Base-by-base conservation (phyloP, 2,113 vertebrate species). In the Butorides virescens region DNA sequence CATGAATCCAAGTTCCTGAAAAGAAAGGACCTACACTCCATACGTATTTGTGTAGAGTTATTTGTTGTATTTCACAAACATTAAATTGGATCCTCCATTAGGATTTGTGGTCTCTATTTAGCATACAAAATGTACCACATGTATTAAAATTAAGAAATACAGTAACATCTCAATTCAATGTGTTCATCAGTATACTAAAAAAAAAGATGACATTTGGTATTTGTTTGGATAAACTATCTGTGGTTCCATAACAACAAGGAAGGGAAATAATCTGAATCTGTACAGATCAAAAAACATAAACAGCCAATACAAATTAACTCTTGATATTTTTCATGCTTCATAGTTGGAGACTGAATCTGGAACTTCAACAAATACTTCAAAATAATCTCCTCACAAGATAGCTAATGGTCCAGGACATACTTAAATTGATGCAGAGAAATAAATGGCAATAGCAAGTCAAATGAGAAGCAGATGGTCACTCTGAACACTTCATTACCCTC, bases 401-500 rank as follows among this genome's bases (percentile, higher is more conserved):
- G 61, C 29, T 94, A 97, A 92, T 91, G 68, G 47, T 42, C 68
- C 88, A 94, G 72, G 86, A 84, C 79, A 68, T 56, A 92, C 63
- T 94, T 88, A 91, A 93, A 87, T 29, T 61, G 61, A 84, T 88
- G 46, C 44, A 84, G 0, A 75, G 39, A 91, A 88, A 94, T 50
- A 96, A 89, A 85, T 58, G 49, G 58, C 93, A 91, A 94, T n/a
- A 94, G n/a, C 47, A 93, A 86, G 44, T 86, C 65, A 95, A 95
- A 97, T 89, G 80, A 88, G 95, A 65, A 97, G 74, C 95, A 97
- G 92, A 95, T 91, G 77, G 96, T 85, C 88, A 95, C 76, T 86
- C 79, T 86, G 77, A 96, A 92, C 86, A 92, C 65, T 87, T 95
- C 80, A 93, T 93, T 91, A 92, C 50, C 34, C 42, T 83, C 18